Conservation (phyloP, 2,797 vertebrate species). For the Acridotheres tristis region DNA sequence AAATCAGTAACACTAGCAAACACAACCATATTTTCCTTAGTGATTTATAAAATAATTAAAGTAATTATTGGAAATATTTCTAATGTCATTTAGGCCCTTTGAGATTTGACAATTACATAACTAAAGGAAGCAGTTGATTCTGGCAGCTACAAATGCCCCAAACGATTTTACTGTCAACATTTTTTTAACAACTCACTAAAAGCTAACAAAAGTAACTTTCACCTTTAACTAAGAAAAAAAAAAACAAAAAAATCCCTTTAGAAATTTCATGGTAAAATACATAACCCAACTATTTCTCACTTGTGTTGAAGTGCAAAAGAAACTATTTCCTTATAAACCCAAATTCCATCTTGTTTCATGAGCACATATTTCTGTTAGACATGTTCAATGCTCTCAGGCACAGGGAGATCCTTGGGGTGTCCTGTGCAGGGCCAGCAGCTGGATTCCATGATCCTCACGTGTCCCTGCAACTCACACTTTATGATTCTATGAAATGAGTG, state of each 20-base stretch:
- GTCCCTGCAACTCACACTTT: not conserved
- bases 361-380: fast-evolving
- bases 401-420: not conserved
- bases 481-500: fast-evolving
- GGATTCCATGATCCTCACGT: not conserved
- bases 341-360: not conserved
- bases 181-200: not conserved
- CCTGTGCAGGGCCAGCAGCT: not conserved
- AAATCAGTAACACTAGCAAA: not conserved
- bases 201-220: not conserved
- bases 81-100: not conserved
- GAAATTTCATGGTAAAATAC: not conserved
- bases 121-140: not conserved
- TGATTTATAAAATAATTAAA: not conserved
- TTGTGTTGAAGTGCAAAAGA: not conserved
- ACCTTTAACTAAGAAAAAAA: not conserved
- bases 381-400: not conserved
- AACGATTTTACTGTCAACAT: not conserved
- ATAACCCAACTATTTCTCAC: not conserved
- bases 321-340: not conserved
- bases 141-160: not conserved
- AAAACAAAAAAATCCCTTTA: too few relatives aligned
- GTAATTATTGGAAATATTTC: not conserved
- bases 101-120: not conserved
- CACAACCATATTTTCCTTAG: not conserved